Base-by-base conservation (phyloP, 2,113 vertebrate genomes). In the Rhipidura dahli region DNA sequence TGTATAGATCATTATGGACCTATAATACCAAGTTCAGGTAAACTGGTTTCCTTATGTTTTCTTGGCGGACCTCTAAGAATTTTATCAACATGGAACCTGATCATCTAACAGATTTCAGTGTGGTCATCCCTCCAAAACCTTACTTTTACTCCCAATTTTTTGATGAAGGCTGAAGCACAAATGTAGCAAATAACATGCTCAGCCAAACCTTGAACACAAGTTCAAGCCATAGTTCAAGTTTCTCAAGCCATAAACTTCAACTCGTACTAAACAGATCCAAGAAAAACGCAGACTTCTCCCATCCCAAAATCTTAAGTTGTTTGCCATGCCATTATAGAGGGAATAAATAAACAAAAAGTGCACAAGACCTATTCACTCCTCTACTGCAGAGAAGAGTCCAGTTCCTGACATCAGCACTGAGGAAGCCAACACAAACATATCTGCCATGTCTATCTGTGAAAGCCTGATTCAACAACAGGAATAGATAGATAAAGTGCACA, bases 91-190 rank as follows among this genome's bases (percentile, higher is more conserved):
- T 5, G 18, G 82, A 91, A 56, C 8, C 35, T 72, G 65, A 82
- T n/a, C 24, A 60, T 22, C 7, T 0, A 0, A n/a, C 31, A 69
- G 20, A 10, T 64, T 77, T 37, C n/a, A 83, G 19, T 11, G 6
- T 37, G 9, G 39, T 50, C 64, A 59, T 15, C 15, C n/a, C 16
- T 56, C 26, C 31, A 83, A 91, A 80, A 59, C 9, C 20, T 76
- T 54, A 8, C 3, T 77, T 42, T 37, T 45, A 42, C 5, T 40
- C 15, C 6, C 21, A 68, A 5, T 31, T 71, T 57, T 40, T 35
- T 77, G 20, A 53, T 53, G 21, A 19, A 8, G 16, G 30, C 16
- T 51, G 47, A 60, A 75, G 30, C 13, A 69, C 13, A 82, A 42
- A 66, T 3, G 4, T 8, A 37, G 31, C 13, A 87, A 56, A 49